These are phyloP conservation scores for Xerus inauris DNA, from an alignment of 2,113 vertebrate genomes.

Conservation along the genomic window DNA sequence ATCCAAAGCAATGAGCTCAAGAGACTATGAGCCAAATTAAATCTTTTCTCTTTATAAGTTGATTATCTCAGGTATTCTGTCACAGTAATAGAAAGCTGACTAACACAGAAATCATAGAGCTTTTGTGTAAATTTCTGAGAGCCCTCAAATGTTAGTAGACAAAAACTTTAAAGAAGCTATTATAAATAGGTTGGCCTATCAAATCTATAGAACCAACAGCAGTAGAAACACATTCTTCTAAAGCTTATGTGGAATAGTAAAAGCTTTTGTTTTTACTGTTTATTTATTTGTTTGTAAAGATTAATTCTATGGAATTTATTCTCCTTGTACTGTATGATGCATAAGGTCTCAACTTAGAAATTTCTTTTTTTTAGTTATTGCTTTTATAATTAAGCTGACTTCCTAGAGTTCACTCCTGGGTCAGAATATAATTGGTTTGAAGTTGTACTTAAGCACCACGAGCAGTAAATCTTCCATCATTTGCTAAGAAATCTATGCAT, in stretches of 20 bases:
- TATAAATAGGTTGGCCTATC: background rate
- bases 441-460: background rate
- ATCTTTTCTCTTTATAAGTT: background rate
- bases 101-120: background rate
- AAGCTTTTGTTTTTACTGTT: background rate
- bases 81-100: background rate
- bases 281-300: background rate
- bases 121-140: background rate
- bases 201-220: background rate
- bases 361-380: background rate
- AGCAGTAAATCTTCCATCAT: background rate
- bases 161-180: background rate
- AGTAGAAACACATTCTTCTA: background rate
- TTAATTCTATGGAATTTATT: background rate
- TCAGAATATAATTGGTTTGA: background rate
- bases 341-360: background rate
- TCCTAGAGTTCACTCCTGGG: background rate
- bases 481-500: background rate
- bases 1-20: background rate
- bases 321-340: background rate
- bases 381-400: slow-evolving; percentile 30
- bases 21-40: background rate
- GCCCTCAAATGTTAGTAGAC: background rate
- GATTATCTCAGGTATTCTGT: background rate
- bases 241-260: too few species aligned